These are phyloP conservation scores for Drosophila repleta DNA, from an alignment of 1,140 invertebrate species.

Conservation along the genomic window DNA sequence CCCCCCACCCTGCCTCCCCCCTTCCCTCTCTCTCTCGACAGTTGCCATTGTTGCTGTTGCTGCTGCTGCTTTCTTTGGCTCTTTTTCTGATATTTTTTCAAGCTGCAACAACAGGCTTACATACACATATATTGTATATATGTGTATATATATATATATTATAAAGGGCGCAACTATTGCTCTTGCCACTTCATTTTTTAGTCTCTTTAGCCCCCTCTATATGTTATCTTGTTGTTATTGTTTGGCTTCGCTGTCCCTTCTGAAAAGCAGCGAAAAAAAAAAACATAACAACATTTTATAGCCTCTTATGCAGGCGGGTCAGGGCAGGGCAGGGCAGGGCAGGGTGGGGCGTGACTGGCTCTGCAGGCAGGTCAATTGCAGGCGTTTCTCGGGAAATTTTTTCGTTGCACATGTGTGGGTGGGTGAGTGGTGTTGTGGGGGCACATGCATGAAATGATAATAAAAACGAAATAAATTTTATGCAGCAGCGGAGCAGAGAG, in stretches of 20 bases:
- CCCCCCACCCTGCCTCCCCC: background rate
- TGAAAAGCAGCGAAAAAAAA: constrained; percentile 38
- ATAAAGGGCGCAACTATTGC: constrained; percentile 62
- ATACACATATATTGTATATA: too few relatives aligned
- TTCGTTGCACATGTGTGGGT: constrained; percentile 31
- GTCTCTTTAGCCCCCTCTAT: constrained; percentile 2
- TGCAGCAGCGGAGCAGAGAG: constrained; percentile 55
- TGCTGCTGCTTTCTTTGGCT: constrained; percentile 2
- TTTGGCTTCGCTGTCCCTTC: background rate
- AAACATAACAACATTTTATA: constrained; percentile 53
- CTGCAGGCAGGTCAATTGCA: constrained; percentile 68
- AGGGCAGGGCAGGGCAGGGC: background rate
- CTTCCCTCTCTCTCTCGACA: background rate
- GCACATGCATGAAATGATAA: constrained; percentile 73
- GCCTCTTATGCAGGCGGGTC: constrained; percentile 18
- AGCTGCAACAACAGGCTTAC: constrained; percentile 14
- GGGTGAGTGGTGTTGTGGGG: background rate
- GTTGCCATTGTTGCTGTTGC: constrained; percentile 46
- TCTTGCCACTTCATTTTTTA: constrained; percentile 38
- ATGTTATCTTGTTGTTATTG: constrained; percentile 20
- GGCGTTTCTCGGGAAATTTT: constrained; percentile 75
- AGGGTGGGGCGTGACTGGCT: background rate
- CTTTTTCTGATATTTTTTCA: constrained; percentile 27
- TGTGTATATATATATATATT: too few relatives aligned
- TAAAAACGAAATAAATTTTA: constrained; percentile 80